Evolutionary conservation across 2,888 invertebrate species (phyloP).

Genomic region (Corbicula japonica): DNA sequence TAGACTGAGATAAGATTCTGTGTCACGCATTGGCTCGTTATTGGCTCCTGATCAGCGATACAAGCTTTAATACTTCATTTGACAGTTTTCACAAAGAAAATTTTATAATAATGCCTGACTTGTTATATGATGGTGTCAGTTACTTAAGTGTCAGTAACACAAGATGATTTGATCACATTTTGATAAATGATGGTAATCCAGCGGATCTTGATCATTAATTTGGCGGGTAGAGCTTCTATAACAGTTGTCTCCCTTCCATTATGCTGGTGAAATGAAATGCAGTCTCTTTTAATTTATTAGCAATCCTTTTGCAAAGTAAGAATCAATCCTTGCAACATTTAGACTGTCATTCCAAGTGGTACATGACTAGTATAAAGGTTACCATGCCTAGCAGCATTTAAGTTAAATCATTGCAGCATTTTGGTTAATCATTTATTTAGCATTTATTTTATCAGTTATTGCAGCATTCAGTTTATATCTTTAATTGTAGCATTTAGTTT

Average conservation of each 20-base stretch:
- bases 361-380: no score
- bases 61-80: constrained; percentile 8
- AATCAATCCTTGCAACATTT: background rate
- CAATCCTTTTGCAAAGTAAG: background rate
- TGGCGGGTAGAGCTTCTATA: constrained; percentile 3
- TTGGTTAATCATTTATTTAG: background rate
- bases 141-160: constrained; percentile 14
- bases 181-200: background rate
- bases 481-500: no score
- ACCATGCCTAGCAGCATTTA: no score
- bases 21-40: no score
- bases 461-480: no score
- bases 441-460: no score
- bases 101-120: constrained; percentile 4
- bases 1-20: no score
- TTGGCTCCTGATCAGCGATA: constrained; percentile 16
- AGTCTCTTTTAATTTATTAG: no score
- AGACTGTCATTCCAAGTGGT: background rate
- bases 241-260: background rate
- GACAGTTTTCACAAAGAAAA: constrained; percentile 6
- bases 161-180: constrained; percentile 17
- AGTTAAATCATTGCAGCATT: background rate
- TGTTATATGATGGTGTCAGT: constrained; percentile 17
- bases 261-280: background rate
- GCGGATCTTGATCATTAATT: constrained; percentile 3